Conservation (phyloP, 2,888 invertebrate genomes). For the Mythimna pallens region DNA sequence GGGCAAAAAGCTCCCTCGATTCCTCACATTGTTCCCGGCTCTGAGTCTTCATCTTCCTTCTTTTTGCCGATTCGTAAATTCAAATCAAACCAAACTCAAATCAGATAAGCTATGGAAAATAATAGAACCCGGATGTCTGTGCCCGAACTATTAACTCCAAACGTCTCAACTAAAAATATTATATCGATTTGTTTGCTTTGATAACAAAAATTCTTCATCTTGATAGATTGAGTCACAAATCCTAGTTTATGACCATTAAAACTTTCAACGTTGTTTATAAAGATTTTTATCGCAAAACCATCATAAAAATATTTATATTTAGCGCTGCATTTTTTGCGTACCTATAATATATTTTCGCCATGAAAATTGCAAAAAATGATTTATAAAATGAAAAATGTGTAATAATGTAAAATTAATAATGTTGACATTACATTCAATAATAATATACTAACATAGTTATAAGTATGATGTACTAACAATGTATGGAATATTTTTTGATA, state of each 20-base stretch:
- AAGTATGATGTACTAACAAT: too few relatives aligned
- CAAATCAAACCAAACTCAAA: neutral
- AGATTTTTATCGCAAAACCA: conserved; percentile 7
- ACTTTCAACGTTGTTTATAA: conserved; percentile 9
- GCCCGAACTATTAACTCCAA: neutral
- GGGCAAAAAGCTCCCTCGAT: too few relatives aligned
- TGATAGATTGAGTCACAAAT: conserved; percentile 10
- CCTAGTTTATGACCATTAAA: conserved; percentile 25
- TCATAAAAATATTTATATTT: neutral
- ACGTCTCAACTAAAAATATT: conserved; percentile 2
- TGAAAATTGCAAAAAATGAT: neutral
- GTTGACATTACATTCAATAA: too few relatives aligned
- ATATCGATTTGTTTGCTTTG: conserved; percentile 17
- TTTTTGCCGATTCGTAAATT: too few relatives aligned
- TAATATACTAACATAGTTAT: too few relatives aligned
- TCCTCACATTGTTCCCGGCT: too few relatives aligned
- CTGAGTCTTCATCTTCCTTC: too few relatives aligned
- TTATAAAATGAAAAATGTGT: conserved; percentile 3
- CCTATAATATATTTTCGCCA: neutral
- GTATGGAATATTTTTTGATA: too few relatives aligned
- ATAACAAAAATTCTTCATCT: conserved; percentile 12
- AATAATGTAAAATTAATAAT: too few relatives aligned
- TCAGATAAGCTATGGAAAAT: neutral
- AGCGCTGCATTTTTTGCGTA: neutral
- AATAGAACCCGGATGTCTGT: neutral